These are phyloP conservation scores for Chaenodraco wilsoni DNA, from an alignment of 2,797 vertebrate genomes.

Conservation along the genomic window DNA sequence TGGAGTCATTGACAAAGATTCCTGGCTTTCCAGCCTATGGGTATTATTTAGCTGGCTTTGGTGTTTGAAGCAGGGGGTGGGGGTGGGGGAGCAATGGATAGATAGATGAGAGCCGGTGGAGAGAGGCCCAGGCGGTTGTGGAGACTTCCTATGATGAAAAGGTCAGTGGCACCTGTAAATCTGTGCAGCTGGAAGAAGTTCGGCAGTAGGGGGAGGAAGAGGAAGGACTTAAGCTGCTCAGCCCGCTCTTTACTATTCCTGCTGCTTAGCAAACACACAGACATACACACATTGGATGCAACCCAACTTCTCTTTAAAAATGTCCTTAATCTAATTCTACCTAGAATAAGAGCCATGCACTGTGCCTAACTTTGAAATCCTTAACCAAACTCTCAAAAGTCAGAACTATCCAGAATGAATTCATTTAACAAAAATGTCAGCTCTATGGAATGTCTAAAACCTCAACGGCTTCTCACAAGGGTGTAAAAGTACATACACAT, in stretches of 20 bases:
- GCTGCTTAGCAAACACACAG: conserved; percentile 38
- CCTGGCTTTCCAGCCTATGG: conserved; percentile 33
- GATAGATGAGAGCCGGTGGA: conserved; percentile 52
- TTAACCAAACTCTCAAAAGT: not conserved
- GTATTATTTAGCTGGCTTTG: conserved; percentile 29
- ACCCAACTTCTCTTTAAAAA: not conserved
- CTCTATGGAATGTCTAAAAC: not conserved
- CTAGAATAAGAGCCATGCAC: not conserved
- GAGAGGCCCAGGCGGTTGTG: conserved; percentile 72
- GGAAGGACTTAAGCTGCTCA: conserved; percentile 65
- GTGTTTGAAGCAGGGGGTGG: conserved; percentile 29
- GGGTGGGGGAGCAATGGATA: conserved; percentile 32
- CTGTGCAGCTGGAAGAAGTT: conserved; percentile 84
- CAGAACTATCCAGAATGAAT: not conserved
- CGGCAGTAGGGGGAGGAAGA: conserved; percentile 9
- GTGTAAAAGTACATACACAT: conserved; percentile 1
- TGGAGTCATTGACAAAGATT: conserved; percentile 62
- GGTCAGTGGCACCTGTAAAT: conserved; percentile 90
- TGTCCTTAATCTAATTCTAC: not conserved
- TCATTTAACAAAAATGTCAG: conserved; percentile 14
- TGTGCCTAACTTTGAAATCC: not conserved
- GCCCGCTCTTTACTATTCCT: conserved; percentile 65
- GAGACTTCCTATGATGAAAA: conserved; percentile 88
- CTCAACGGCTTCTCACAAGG: no score
- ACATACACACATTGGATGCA: conserved; percentile 15